Conservation (phyloP, 2,797 vertebrate genomes). For the Martes flavigula region DNA sequence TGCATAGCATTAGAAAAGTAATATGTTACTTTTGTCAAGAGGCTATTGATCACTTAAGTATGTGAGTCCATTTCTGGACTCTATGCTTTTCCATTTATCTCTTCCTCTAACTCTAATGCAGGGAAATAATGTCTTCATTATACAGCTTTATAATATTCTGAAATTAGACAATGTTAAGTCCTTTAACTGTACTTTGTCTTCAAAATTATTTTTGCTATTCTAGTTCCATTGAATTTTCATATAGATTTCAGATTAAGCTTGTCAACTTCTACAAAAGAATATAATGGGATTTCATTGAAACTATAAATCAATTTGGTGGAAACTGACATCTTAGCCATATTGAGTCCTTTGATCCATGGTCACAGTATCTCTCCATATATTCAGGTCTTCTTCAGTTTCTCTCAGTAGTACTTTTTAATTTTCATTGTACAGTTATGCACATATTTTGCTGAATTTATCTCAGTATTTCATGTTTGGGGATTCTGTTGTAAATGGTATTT, state of each 20-base stretch:
- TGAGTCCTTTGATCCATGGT: background rate
- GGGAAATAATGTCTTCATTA: background rate
- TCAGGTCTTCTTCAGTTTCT: background rate
- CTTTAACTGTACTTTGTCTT: background rate
- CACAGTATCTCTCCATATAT: background rate
- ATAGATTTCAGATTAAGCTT: constrained; percentile 4
- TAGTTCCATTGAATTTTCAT: background rate
- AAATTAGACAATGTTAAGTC: background rate
- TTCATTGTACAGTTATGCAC: background rate
- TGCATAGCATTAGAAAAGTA: background rate
- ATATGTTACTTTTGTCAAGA: background rate
- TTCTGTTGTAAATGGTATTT: background rate
- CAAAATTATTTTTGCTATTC: background rate
- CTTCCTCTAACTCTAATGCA: background rate
- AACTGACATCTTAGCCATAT: background rate
- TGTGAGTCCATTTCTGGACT: background rate
- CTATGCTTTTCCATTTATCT: background rate
- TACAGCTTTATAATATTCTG: background rate
- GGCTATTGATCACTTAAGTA: background rate
- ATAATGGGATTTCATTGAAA: background rate
- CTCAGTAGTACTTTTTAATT: background rate
- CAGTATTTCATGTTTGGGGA: background rate
- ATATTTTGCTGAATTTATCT: background rate
- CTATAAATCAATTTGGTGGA: background rate
- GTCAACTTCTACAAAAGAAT: background rate